A percentile compares a stretch with the other conserved stretches of the same genome.
phyloP scores from a whole-genome alignment of 2,113 vertebrate genomes.

The Cyanistes caeruleus region DNA sequence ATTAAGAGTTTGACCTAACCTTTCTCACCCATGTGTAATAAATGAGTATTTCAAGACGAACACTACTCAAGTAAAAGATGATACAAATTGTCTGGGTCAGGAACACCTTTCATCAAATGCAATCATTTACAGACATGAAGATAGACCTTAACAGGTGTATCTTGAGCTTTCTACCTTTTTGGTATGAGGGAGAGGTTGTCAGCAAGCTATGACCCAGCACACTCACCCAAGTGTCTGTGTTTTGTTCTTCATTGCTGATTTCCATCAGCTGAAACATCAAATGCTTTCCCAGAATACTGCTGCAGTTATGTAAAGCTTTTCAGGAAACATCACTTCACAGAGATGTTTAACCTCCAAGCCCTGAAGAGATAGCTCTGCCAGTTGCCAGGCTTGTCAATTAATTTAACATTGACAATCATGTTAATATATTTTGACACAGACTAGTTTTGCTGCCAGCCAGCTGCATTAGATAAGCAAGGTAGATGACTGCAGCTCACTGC shows the following conservation, averaged over 20 bases:
- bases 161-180: not conserved
- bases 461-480: constrained; percentile 54
- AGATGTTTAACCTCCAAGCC: constrained; percentile 69
- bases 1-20: not conserved
- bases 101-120: not conserved
- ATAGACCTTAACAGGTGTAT: constrained; percentile 26
- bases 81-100: not conserved
- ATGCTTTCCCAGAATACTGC: constrained; percentile 4
- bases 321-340: constrained; percentile 66
- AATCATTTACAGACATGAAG: not conserved
- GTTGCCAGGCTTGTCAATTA: constrained; percentile 69
- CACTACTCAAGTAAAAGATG: not conserved
- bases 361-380: constrained; percentile 29
- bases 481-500: not conserved
- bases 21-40: not conserved
- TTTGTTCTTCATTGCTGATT: not conserved
- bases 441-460: constrained; percentile 14
- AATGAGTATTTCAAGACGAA: not conserved
- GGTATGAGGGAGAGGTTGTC: not conserved
- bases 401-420: constrained; percentile 59
- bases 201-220: not conserved
- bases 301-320: constrained; percentile 67
- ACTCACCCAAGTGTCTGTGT: not conserved
- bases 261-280: constrained; percentile 29
- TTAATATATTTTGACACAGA: constrained; percentile 65